Evolutionary conservation across 2,113 vertebrate genomes (phyloP), one percentile per base, ranked within the genome.

Genomic region (Urocynchramus pylzowi): DNA sequence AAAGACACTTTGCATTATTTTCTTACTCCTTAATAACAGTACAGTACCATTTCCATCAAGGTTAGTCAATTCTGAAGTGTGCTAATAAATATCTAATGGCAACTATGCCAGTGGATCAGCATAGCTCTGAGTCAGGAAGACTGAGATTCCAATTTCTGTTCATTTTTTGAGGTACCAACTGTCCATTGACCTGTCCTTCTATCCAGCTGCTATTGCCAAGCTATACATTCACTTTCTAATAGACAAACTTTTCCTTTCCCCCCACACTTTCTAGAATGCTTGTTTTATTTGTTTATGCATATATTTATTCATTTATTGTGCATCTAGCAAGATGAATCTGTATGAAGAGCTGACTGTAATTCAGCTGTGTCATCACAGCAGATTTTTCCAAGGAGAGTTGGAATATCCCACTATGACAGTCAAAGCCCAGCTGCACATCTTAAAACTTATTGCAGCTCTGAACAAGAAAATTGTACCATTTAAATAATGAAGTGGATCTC

Each of bases 401-500:
- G 74, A 93, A 89, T 85, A 89, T 89, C 74, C 61, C 57, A n/a
- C 33, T 53, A 18, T 41, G 57, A 56, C 20, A 69, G 19, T 65
- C 67, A 27, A 15, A 80, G 77, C 41, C 56, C 77, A 91, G 49
- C 70, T 96, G 65, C 30, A 33, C 50, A 19, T 87, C 52, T 87
- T 60, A 83, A 84, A 94, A 44, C n/a, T 35, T 70, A 4, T 0
- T 73, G 41, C 22, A 42, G 41, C n/a, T 82, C 49, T 90, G 49
- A 87, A 68, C 21, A 52, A 79, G 13, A 84, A 61, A 44, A 6
- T 31, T 68, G 31, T 45, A 54, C 49, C 41, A 67, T 71, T 93
- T 74, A 78, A 95, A 79, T 94, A 94, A 87, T 47, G 42, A 79
- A 94, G 67, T 57, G 59, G 57, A 79, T 33, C 31, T 79, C 63